A percentile compares a stretch with the other conserved stretches of the same genome.
Conservation (phyloP, 2,113 vertebrate species). For the Pseudopipra pipra region DNA sequence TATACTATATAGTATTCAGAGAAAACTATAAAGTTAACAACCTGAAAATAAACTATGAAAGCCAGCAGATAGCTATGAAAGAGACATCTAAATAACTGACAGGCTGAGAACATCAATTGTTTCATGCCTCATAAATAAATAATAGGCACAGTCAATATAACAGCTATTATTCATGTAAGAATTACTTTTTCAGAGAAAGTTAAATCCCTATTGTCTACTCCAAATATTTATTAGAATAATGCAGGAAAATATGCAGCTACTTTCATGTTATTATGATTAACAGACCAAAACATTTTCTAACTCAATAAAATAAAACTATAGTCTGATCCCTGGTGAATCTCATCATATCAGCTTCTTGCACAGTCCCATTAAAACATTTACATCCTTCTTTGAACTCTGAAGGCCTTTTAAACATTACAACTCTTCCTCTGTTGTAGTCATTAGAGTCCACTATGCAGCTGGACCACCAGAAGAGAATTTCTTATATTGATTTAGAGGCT, state of each 20-base stretch:
- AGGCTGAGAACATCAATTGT: not conserved
- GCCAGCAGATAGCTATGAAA: not conserved
- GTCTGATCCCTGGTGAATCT: not conserved
- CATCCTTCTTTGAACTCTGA: not conserved
- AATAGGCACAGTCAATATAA: not conserved
- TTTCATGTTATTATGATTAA: not conserved
- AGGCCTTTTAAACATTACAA: not conserved
- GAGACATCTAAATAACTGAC: not conserved
- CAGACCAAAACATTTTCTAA: not conserved
- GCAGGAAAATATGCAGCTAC: not conserved
- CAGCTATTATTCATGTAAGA: not conserved
- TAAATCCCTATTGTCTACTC: not conserved
- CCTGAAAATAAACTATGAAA: not conserved
- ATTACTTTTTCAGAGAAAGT: not conserved
- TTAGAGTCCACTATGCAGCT: not conserved
- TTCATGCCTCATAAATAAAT: conserved; percentile 23
- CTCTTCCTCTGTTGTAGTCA: not conserved
- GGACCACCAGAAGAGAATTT: not conserved
- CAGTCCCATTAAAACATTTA: not conserved
- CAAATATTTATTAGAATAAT: not conserved
- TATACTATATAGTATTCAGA: not conserved
- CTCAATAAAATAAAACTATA: not conserved
- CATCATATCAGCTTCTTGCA: not conserved
- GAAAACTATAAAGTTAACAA: not conserved
- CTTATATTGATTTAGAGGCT: not conserved